These are phyloP conservation scores for Gymnorhina tibicen DNA, from an alignment of 2,113 vertebrate species.

Conservation along the genomic window DNA sequence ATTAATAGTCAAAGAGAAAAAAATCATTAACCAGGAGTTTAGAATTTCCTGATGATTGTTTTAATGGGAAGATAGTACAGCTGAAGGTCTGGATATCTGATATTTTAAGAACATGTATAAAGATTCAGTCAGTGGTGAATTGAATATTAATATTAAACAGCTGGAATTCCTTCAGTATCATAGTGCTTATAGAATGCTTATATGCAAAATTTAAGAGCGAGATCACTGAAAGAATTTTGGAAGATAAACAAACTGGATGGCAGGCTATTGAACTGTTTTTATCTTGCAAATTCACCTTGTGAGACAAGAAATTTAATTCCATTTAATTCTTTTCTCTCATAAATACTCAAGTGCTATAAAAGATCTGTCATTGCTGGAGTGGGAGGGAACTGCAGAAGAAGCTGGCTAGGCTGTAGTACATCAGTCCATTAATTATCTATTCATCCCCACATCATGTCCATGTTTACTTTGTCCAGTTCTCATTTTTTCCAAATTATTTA, in stretches of 20 bases:
- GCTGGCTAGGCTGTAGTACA: accelerated
- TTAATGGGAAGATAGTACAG: not conserved
- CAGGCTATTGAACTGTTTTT: not conserved
- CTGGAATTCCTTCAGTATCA: not conserved
- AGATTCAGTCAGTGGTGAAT: not conserved
- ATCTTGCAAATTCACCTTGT: not conserved
- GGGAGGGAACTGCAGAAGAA: not conserved
- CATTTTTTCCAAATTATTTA: not conserved
- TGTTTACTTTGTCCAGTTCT: not conserved
- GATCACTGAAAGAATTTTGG: not conserved
- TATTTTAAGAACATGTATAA: not conserved
- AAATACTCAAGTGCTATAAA: not conserved
- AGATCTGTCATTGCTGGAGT: not conserved
- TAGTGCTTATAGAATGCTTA: not conserved
- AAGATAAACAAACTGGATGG: not conserved
- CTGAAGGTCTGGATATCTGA: not conserved
- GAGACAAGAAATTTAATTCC: not conserved
- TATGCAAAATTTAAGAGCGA: not conserved
- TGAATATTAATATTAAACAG: not conserved
- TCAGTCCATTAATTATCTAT: too few relatives aligned
- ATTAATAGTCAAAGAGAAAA: not conserved
- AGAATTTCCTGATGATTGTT: not conserved
- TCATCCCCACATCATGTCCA: not conserved
- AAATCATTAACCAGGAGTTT: not conserved
- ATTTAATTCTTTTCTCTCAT: not conserved